phyloP scores from a whole-genome alignment of 2,888 invertebrate species.

The Cheilosia vulpina region DNA sequence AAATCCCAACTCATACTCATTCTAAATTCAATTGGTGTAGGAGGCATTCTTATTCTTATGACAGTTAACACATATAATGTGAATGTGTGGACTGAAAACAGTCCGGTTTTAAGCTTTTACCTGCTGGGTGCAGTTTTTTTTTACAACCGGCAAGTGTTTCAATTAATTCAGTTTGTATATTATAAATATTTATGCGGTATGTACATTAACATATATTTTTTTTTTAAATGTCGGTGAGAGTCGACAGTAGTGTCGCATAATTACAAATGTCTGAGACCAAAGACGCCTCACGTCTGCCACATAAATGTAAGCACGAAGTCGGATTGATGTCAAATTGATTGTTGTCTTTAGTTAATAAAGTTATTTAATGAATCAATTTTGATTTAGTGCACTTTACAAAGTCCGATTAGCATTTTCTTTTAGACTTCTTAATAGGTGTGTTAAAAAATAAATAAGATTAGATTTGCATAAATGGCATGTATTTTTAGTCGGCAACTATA shows the following conservation, averaged over 20 bases:
- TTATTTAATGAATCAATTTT: slow-evolving; percentile 47
- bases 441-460: slow-evolving; percentile 14
- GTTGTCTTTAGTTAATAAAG: slow-evolving; percentile 33
- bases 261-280: slow-evolving; percentile 20
- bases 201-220: neutral
- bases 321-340: slow-evolving; percentile 46
- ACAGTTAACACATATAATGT: neutral
- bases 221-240: slow-evolving; percentile 29
- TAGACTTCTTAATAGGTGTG: slow-evolving; percentile 25
- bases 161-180: slow-evolving; percentile 50
- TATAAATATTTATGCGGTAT: slow-evolving; percentile 10
- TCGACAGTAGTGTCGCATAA: slow-evolving; percentile 52
- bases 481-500: neutral
- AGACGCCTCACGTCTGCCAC: slow-evolving; percentile 26
- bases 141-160: slow-evolving; percentile 35
- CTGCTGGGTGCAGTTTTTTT: slow-evolving; percentile 3
- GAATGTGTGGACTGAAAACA: neutral
- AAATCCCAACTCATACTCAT: slow-evolving; percentile 39
- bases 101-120: slow-evolving; percentile 33
- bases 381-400: slow-evolving; percentile 30
- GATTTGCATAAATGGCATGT: slow-evolving; percentile 45
- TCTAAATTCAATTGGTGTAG: slow-evolving; percentile 44
- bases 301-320: slow-evolving; percentile 16
- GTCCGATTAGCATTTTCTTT: slow-evolving; percentile 19
- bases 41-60: neutral